Percentiles rank a stretch among this genome's conserved stretches.
Conservation (phyloP, 2,113 vertebrate genomes). For the Myocastor coypus region DNA sequence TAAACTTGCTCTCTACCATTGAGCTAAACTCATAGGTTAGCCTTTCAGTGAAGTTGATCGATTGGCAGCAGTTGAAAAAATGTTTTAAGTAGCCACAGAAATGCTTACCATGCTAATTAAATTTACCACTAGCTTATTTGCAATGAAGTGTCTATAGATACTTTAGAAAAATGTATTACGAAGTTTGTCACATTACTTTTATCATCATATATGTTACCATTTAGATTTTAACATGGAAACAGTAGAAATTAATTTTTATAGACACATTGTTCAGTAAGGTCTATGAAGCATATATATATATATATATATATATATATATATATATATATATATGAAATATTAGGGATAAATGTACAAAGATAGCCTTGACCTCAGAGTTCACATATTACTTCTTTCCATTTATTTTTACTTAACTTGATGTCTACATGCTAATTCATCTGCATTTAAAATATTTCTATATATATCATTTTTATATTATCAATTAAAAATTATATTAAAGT, state of each 20-base stretch:
- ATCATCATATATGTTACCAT: background rate
- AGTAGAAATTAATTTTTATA: slow-evolving; percentile 51
- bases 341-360: slow-evolving; percentile 14
- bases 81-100: slow-evolving; percentile 46
- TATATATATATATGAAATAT: background rate
- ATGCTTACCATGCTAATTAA: slow-evolving; percentile 45
- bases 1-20: background rate
- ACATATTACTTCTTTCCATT: background rate
- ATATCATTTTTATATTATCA: slow-evolving; percentile 55
- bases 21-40: background rate
- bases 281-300: background rate
- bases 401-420: background rate
- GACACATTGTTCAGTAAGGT: background rate
- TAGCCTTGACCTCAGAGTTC: slow-evolving; percentile 43
- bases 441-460: slow-evolving; percentile 22
- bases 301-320: background rate
- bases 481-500: slow-evolving; percentile 23
- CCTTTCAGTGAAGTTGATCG: slow-evolving; percentile 40
- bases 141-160: slow-evolving; percentile 35
- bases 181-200: slow-evolving; percentile 22
- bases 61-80: slow-evolving; percentile 28
- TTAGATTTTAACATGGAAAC: slow-evolving; percentile 64
- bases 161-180: slow-evolving; percentile 37
- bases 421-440: slow-evolving; percentile 18
- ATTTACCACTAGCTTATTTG: slow-evolving; percentile 62